These are phyloP conservation scores for Stichodactyla mertensii DNA, from an alignment of 64 coral and sea anemone genomes.

Conservation along the genomic window DNA sequence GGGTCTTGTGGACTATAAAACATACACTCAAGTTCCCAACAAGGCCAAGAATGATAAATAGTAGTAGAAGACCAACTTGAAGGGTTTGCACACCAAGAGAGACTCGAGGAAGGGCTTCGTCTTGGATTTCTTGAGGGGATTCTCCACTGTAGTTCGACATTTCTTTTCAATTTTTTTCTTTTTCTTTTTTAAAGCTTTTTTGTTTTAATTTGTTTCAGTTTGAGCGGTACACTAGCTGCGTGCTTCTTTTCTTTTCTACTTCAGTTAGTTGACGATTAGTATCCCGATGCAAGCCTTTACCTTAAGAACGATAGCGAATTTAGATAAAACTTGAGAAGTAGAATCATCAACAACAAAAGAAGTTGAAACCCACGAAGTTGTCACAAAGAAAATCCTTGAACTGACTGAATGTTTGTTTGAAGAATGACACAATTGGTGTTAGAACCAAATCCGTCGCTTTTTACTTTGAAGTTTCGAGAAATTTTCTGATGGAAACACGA, in stretches of 20 bases:
- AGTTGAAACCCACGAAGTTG: not conserved
- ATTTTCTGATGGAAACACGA: not conserved
- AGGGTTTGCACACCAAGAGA: not conserved
- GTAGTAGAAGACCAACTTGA: constrained; percentile 41
- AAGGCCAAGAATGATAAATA: constrained; percentile 60
- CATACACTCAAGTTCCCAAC: constrained; percentile 77
- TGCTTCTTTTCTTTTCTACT: no score
- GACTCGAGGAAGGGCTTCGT: not conserved
- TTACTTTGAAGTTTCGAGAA: not conserved
- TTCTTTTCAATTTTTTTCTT: not conserved
- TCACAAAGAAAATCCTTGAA: not conserved
- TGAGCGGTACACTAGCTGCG: not conserved
- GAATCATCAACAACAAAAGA: not conserved
- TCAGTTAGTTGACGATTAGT: no score
- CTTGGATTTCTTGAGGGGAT: no score
- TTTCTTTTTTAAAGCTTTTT: not conserved
- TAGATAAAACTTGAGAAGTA: not conserved
- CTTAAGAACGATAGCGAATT: not conserved
- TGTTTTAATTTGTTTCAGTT: not conserved
- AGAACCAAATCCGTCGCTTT: not conserved
- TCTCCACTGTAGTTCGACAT: not conserved
- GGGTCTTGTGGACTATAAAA: constrained; percentile 29
- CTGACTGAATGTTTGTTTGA: not conserved
- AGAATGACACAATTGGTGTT: not conserved
- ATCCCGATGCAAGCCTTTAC: not conserved